A percentile compares a stretch with the other conserved stretches of the same genome.
These are phyloP conservation scores for Epirrhoe tristata DNA, from an alignment of 2,888 invertebrate species.

Conservation along the genomic window DNA sequence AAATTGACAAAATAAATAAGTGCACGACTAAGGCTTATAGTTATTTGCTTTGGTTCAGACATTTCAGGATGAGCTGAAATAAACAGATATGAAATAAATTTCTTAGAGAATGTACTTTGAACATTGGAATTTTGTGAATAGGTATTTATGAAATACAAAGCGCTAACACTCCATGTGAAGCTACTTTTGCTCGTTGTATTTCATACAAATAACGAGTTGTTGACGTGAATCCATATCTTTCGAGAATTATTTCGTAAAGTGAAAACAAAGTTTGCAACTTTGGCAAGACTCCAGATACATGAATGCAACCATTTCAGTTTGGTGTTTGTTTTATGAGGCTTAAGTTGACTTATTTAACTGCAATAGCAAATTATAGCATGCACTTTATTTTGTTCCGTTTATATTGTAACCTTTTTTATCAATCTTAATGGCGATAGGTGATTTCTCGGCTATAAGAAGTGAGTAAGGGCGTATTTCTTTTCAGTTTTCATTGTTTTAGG, in stretches of 20 bases:
- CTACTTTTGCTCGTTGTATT: slow-evolving; percentile 4
- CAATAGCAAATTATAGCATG: background rate
- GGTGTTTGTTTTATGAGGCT: slow-evolving; percentile 20
- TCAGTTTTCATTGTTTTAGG: too few relatives aligned
- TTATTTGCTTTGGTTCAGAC: too few relatives aligned
- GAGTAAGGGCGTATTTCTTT: too few relatives aligned
- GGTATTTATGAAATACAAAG: background rate
- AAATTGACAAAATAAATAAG: too few relatives aligned
- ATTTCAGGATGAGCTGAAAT: background rate
- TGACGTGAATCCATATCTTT: slow-evolving; percentile 22
- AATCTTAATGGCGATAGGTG: too few relatives aligned
- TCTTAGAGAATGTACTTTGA: background rate
- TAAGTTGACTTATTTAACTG: background rate
- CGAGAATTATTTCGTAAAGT: slow-evolving; percentile 18
- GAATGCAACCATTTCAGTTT: slow-evolving; percentile 23
- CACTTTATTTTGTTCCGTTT: too few relatives aligned
- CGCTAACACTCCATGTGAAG: background rate
- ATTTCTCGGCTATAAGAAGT: too few relatives aligned
- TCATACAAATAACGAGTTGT: slow-evolving; percentile 26
- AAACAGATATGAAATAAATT: background rate
- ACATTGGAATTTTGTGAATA: background rate
- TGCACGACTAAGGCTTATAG: too few relatives aligned
- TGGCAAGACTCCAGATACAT: slow-evolving; percentile 26
- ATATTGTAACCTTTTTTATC: too few relatives aligned
- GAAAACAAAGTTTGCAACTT: slow-evolving; percentile 24